These are phyloP conservation scores for Chitala chitala DNA, from an alignment of 2,113 vertebrate genomes.

Conservation along the genomic window DNA sequence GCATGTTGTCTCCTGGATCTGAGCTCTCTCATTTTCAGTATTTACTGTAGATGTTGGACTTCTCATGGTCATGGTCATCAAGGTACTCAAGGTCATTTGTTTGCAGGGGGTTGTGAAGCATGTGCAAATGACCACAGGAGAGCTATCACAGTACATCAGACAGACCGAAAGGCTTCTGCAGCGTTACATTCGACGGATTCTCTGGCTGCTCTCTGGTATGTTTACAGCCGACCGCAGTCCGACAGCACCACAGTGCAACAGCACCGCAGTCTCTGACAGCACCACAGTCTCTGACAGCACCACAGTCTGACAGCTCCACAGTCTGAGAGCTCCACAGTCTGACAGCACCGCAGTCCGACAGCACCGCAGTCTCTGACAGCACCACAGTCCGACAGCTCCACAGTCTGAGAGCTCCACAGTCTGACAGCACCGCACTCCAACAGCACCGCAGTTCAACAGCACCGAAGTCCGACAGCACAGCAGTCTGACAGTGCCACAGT, in stretches of 20 bases:
- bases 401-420: no score
- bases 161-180: conserved; percentile 49
- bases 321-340: no score
- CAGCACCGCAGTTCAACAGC: not conserved
- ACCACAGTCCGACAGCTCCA: no score
- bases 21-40: no score
- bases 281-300: no score
- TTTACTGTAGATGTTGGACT: no score
- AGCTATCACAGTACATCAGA: conserved; percentile 56
- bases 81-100: no score
- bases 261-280: not conserved
- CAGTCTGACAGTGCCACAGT: no score
- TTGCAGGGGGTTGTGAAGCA: conserved; percentile 66
- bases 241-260: not conserved
- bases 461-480: no score
- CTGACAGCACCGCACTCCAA: not conserved
- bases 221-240: not conserved
- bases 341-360: not conserved
- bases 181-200: conserved; percentile 59
- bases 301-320: no score
- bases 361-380: not conserved
- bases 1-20: no score
- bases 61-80: not conserved
- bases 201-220: conserved; percentile 75
- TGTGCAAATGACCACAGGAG: conserved; percentile 57